Conservation (phyloP, 2,113 vertebrate species). For the Alligator mississippiensis region DNA sequence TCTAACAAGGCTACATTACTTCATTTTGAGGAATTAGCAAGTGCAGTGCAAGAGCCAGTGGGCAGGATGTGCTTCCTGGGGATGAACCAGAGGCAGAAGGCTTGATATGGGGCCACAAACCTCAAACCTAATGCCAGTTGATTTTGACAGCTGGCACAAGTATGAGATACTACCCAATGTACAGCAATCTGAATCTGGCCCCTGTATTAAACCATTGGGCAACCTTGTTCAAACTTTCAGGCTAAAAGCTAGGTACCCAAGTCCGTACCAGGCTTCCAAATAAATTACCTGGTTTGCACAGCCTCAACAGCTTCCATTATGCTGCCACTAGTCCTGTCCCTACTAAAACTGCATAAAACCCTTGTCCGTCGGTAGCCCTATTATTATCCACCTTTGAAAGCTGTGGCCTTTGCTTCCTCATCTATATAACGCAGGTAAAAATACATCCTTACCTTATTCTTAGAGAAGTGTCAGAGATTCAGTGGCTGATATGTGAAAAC, state of each 20-base stretch:
- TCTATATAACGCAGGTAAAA: neutral
- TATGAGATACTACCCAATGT: neutral
- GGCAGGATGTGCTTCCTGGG: too few relatives aligned
- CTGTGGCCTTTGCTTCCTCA: neutral
- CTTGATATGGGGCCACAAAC: too few relatives aligned
- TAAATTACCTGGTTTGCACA: accelerated
- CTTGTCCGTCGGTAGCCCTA: neutral
- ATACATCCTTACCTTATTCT: neutral
- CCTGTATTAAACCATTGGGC: neutral
- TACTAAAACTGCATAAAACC: neutral
- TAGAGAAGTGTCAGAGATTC: neutral
- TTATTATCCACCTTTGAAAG: neutral
- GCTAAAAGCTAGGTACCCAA: neutral
- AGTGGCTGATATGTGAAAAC: neutral
- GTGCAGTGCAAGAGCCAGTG: too few relatives aligned
- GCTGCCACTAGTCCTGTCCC: neutral
- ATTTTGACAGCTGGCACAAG: neutral
- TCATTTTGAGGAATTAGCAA: too few relatives aligned
- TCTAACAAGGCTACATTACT: too few relatives aligned
- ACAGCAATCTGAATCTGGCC: neutral
- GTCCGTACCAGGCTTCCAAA: neutral
- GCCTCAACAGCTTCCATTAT: neutral
- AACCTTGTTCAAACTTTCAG: neutral
- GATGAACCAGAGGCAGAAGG: too few relatives aligned
- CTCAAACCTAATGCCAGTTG: too few relatives aligned